These are phyloP conservation scores for Eulacestoma nigropectus DNA, from an alignment of 2,113 vertebrate species.

Conservation along the genomic window DNA sequence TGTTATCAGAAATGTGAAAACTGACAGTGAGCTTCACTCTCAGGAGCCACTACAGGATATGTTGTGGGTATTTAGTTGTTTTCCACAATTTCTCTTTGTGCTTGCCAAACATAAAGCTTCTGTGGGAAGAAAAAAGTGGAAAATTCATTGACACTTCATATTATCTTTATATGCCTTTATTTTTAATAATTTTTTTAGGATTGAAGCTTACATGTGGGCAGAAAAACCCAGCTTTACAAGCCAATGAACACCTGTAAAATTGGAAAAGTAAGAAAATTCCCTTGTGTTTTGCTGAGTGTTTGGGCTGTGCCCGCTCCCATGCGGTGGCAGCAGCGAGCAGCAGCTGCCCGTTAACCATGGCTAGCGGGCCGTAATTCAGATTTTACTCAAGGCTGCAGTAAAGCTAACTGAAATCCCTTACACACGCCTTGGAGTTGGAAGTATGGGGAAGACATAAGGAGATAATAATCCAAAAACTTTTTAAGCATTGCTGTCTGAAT, in stretches of 20 bases:
- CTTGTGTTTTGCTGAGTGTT: neutral
- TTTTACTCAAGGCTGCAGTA: neutral
- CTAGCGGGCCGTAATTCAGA: fast-evolving
- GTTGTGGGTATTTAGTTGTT: neutral
- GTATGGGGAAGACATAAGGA: neutral
- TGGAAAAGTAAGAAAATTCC: neutral
- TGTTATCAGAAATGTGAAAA: neutral
- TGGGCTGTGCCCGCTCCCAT: neutral
- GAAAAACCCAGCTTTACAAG: neutral
- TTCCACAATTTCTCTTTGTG: neutral
- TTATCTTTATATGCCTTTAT: neutral
- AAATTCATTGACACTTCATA: neutral
- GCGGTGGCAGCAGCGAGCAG: constrained; percentile 30
- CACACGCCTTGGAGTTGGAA: neutral
- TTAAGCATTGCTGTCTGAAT: neutral
- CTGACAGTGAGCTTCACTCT: fast-evolving
- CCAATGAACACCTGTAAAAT: neutral
- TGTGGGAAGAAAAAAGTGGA: neutral
- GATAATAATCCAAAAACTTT: neutral
- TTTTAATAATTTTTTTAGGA: neutral
- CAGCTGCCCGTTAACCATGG: fast-evolving
- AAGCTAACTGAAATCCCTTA: neutral
- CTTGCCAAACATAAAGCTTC: neutral
- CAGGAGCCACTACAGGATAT: neutral
- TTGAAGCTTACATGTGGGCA: neutral